A percentile compares a stretch with the other conserved stretches of the same genome.
Conservation (phyloP, 1,140 invertebrate genomes). For the Calephelis nemesis region DNA sequence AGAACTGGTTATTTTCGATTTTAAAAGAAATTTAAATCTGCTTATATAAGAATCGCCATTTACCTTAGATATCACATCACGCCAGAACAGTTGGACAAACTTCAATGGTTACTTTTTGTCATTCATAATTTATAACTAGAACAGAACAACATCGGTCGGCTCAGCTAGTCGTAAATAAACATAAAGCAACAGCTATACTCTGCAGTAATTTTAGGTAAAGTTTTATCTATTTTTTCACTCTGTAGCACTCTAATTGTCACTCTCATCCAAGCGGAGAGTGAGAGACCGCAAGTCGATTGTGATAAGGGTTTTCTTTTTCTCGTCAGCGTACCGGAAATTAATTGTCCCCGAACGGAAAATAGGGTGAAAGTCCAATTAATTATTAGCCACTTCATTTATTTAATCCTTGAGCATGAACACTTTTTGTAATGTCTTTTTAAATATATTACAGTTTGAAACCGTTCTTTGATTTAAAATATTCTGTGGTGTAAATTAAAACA, state of each 20-base stretch:
- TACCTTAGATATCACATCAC: too few species aligned
- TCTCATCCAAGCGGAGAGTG: constrained; percentile 56
- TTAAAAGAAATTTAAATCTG: too few species aligned
- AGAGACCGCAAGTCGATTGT: constrained; percentile 43
- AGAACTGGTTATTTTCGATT: too few species aligned
- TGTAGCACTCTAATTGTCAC: constrained; percentile 51
- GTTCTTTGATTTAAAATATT: too few species aligned
- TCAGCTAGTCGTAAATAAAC: not conserved
- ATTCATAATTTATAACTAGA: too few species aligned
- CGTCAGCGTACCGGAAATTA: constrained; percentile 69
- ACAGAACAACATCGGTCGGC: too few species aligned
- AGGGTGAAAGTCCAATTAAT: constrained; percentile 78
- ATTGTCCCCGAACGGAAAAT: constrained; percentile 78
- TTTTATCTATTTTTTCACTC: constrained; percentile 34
- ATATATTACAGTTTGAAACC: not conserved
- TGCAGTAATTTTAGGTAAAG: constrained; percentile 13
- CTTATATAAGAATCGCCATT: too few species aligned
- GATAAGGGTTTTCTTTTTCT: constrained; percentile 75
- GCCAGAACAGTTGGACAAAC: too few species aligned
- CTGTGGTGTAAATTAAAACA: too few species aligned
- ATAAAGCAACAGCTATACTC: not conserved
- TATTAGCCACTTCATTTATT: constrained; percentile 78
- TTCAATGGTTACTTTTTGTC: too few species aligned
- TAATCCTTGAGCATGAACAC: constrained; percentile 62
- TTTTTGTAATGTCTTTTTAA: not conserved